These are phyloP conservation scores for Protodeltote pygarga DNA, from an alignment of 2,888 invertebrate species.

Conservation along the genomic window DNA sequence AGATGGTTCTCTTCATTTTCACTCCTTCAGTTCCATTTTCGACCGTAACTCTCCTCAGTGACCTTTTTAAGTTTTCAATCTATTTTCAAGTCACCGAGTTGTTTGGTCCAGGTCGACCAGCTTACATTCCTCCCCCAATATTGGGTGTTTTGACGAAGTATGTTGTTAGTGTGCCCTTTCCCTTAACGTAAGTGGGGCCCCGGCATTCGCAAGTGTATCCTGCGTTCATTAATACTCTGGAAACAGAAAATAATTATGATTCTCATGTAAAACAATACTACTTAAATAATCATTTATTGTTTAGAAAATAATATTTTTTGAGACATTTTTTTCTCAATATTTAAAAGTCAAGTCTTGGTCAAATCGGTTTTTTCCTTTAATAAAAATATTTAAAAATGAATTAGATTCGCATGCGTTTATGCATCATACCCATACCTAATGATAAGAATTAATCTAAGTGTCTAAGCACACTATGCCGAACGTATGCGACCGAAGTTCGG, in stretches of 20 bases:
- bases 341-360: too few relatives aligned
- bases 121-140: conserved; percentile 71
- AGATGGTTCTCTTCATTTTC: not conserved
- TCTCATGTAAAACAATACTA: not conserved
- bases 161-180: conserved; percentile 96
- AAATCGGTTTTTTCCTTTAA: too few relatives aligned
- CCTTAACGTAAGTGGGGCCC: conserved; percentile 97
- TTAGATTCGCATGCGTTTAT: too few relatives aligned
- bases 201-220: conserved; percentile 96
- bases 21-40: not conserved
- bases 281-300: too few relatives aligned
- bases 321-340: too few relatives aligned
- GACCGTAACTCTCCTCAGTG: conserved; percentile 4
- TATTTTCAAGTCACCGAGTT: conserved; percentile 12
- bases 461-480: too few relatives aligned
- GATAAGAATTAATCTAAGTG: too few relatives aligned
- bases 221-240: conserved; percentile 92
- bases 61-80: conserved; percentile 23
- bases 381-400: too few relatives aligned
- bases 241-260: conserved; percentile 19
- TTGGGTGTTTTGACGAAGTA: conserved; percentile 95
- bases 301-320: too few relatives aligned
- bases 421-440: too few relatives aligned
- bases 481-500: too few relatives aligned
- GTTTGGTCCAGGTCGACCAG: conserved; percentile 1